These are phyloP conservation scores for Cerastis leucographa DNA, from an alignment of 2,888 invertebrate species.

Conservation along the genomic window DNA sequence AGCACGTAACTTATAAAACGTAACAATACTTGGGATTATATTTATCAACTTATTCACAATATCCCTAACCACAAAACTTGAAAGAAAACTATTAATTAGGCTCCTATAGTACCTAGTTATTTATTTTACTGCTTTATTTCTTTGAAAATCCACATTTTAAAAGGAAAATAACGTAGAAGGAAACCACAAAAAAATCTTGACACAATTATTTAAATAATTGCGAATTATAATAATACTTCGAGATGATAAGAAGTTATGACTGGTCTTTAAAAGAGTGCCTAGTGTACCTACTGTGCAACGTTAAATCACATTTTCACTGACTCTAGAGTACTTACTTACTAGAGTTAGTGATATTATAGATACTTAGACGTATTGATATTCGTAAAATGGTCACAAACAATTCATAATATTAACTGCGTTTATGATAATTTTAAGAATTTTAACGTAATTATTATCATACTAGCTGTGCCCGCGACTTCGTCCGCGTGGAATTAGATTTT, in stretches of 20 bases:
- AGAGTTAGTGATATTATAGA: no score
- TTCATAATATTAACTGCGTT: no score
- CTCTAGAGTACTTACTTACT: no score
- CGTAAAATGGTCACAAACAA: no score
- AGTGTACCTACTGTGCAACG: background rate
- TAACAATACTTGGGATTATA: conserved; percentile 5
- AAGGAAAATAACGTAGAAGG: background rate
- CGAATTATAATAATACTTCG: background rate
- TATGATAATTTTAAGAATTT: no score
- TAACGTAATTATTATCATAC: no score
- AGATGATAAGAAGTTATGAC: background rate
- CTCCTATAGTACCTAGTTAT: background rate
- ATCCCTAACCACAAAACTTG: conserved; percentile 8
- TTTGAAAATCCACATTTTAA: background rate
- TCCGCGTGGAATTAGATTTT: no score
- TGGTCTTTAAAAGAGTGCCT: background rate
- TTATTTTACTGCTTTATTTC: background rate
- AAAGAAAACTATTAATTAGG: background rate
- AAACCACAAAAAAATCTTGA: background rate
- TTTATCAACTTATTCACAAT: background rate
- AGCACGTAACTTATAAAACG: background rate
- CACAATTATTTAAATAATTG: background rate
- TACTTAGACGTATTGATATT: no score
- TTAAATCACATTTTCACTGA: background rate
- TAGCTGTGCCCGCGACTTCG: no score